A percentile compares a stretch with the other conserved stretches of the same genome.
phyloP scores from a whole-genome alignment of 2,888 invertebrate genomes.

The Erebia ligea region DNA sequence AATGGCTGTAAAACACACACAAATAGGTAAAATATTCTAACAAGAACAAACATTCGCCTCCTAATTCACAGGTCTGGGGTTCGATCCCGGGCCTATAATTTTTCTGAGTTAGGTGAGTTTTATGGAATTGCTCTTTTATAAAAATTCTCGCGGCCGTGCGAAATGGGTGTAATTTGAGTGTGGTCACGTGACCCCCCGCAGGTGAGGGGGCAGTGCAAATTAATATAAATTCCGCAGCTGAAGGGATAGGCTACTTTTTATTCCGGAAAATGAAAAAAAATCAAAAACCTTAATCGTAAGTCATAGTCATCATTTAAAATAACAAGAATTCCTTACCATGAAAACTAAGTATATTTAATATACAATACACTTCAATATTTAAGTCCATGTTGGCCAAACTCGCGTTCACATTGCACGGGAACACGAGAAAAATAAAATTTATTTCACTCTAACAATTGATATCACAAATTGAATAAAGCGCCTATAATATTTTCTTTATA shows the following conservation, averaged over 20 bases:
- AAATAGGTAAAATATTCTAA: not conserved
- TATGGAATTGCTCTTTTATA: no score
- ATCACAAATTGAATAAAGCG: constrained; percentile 7
- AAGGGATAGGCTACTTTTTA: no score
- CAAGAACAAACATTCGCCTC: not conserved
- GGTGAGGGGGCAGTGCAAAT: no score
- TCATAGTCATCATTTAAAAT: not conserved
- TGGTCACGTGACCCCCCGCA: no score
- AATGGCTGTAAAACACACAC: not conserved
- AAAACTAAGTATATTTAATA: not conserved
- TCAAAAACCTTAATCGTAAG: no score
- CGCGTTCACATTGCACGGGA: constrained; percentile 14
- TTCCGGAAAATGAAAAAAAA: not conserved
- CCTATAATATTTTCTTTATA: not conserved
- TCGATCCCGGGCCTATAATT: no score
- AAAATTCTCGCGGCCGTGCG: no score
- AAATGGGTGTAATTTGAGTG: no score
- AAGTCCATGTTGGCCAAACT: constrained; percentile 1
- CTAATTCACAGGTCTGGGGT: no score
- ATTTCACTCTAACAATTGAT: constrained; percentile 17
- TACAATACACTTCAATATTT: constrained; percentile 4
- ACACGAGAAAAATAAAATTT: constrained; percentile 7
- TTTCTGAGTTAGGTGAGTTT: no score
- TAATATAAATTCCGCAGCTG: no score
- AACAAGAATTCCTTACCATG: not conserved